A percentile compares a stretch with the other conserved stretches of the same genome.
phyloP scores from a whole-genome alignment of 37 sponge, comb jelly and placozoan genomes.

The Agelas oroides region DNA sequence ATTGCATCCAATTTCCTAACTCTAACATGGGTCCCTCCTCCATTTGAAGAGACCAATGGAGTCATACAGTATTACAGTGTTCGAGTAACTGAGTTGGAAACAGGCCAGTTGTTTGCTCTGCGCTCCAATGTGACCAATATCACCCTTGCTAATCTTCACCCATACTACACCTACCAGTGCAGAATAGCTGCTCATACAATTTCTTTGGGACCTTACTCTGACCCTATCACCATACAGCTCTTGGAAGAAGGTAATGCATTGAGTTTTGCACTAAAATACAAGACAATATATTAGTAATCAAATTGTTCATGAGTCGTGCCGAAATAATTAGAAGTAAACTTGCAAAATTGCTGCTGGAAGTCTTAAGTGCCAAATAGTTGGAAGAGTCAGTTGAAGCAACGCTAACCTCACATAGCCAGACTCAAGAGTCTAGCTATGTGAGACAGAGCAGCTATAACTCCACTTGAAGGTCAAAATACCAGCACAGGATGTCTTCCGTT shows the following conservation, averaged over 20 bases:
- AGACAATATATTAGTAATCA: no score
- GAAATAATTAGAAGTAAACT: no score
- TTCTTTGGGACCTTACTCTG: conserved; percentile 9
- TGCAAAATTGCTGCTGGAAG: no score
- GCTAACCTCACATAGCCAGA: no score
- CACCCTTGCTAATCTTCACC: conserved; percentile 15
- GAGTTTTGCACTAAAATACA: no score
- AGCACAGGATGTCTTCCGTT: no score
- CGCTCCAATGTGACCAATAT: not conserved
- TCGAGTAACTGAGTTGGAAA: conserved; percentile 31
- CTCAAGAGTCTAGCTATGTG: no score
- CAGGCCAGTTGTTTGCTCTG: not conserved
- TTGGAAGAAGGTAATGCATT: conserved; percentile 21
- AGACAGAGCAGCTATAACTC: no score
- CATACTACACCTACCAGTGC: conserved; percentile 36
- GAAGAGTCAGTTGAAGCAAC: no score
- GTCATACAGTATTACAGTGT: conserved; percentile 35
- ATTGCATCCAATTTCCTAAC: conserved; percentile 19
- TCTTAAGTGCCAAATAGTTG: no score
- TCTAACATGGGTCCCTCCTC: conserved; percentile 50
- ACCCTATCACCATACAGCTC: conserved; percentile 24
- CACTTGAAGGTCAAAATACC: no score
- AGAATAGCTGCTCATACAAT: conserved; percentile 1
- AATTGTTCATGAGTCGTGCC: no score
- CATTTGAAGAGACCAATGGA: conserved; percentile 36